Base-by-base conservation (phyloP, 2,888 invertebrate species). In the Dascillus cervinus region DNA sequence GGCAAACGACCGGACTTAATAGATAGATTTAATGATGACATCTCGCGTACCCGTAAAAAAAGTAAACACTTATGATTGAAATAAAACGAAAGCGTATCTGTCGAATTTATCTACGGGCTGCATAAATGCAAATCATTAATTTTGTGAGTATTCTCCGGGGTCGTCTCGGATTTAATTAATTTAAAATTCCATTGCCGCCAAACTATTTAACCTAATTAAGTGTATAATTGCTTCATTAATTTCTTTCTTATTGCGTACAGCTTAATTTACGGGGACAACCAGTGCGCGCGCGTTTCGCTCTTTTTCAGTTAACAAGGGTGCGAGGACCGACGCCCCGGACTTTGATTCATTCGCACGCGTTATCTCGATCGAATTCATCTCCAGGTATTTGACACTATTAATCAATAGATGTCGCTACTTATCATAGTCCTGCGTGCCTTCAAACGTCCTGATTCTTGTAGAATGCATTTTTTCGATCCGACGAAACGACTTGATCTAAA, bases 331-430 rank as follows among this genome's bases (percentile, higher is more conserved):
- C 4, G 5, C 5, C 22, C n/a, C 5, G 5, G 5, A n/a, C 9
- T 22, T 22, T 22, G 4, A 22, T 22, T n/a, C 5, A 5, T 10
- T 22, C 11, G n/a, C n/a, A n/a, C n/a, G n/a, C n/a, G n/a, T n/a
- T n/a, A n/a, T n/a, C n/a, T n/a, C n/a, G n/a, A n/a, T n/a, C n/a
- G n/a, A n/a, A n/a, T n/a, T n/a, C n/a, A n/a, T n/a, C n/a, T n/a
- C n/a, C n/a, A n/a, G n/a, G n/a, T n/a, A n/a, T n/a, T n/a, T n/a
- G n/a, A n/a, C n/a, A n/a, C 44, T 40, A 46, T 44, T 46, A 46
- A 46, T 46, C 47, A 44, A 36, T 19, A 48, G 44, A 48, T 46
- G 46, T 45, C 48, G 48, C 44, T 48, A 45, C 43, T 41, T 43
- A 46, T 47, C 41, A 43, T 43, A 12, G n/a, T n/a, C n/a, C n/a